A percentile compares a stretch with the other conserved stretches of the same genome.
phyloP scores from a whole-genome alignment of 2,888 invertebrate genomes.

The Hirtodrosophila confusa region DNA sequence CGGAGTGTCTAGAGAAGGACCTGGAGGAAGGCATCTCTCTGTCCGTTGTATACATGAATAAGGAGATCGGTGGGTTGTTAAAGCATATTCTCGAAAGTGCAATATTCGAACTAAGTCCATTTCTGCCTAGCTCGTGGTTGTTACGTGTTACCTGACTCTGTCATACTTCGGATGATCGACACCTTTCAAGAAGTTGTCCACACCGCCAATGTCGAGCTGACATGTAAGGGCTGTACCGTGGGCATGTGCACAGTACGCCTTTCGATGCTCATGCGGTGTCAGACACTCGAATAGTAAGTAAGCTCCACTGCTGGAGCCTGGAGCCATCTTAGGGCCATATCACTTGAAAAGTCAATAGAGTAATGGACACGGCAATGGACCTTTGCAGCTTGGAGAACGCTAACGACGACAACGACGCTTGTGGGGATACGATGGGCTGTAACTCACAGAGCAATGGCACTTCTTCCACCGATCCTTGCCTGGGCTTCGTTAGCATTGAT shows the following conservation, averaged over 20 bases:
- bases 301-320: slow-evolving; percentile 36
- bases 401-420: background rate
- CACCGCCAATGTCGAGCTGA: slow-evolving; percentile 60
- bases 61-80: slow-evolving; percentile 54
- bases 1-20: slow-evolving; percentile 52
- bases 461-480: slow-evolving; percentile 54
- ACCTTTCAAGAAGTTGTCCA: slow-evolving; percentile 34
- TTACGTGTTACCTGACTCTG: slow-evolving; percentile 44
- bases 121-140: slow-evolving; percentile 48
- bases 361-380: slow-evolving; percentile 43
- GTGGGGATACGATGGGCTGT: slow-evolving; percentile 8
- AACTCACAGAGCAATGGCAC: slow-evolving; percentile 4
- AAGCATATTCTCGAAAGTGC: background rate
- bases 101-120: background rate
- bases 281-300: slow-evolving; percentile 58
- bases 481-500: slow-evolving; percentile 31
- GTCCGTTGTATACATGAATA: slow-evolving; percentile 42
- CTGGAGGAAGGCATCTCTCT: slow-evolving; percentile 57
- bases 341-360: slow-evolving; percentile 51
- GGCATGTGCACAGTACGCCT: slow-evolving; percentile 49
- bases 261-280: slow-evolving; percentile 48
- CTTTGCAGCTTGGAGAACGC: slow-evolving; percentile 39
- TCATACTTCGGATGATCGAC: slow-evolving; percentile 38
- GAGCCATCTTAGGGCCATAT: slow-evolving; percentile 41
- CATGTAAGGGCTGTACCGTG: slow-evolving; percentile 64